Evolutionary conservation across 2,888 invertebrate genomes (phyloP).

Genomic region (Tinea trinotella): DNA sequence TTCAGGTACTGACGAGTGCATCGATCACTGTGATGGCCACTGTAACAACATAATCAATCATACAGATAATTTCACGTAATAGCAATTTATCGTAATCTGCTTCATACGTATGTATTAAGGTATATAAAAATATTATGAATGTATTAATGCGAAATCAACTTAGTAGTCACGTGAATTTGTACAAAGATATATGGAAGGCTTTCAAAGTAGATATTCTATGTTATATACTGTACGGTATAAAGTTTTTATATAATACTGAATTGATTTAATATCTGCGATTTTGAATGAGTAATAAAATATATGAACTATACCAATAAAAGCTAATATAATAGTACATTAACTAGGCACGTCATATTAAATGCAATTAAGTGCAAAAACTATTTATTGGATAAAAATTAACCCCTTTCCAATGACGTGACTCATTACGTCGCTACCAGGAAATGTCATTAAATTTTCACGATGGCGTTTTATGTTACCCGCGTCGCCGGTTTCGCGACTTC

Average conservation of each 20-base stretch:
- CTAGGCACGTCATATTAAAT: conserved; percentile 29
- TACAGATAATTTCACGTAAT: conserved; percentile 10
- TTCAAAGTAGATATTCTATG: too few relatives aligned
- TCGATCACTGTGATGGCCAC: conserved; percentile 10
- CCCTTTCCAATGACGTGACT: conserved; percentile 64
- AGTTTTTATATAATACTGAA: too few relatives aligned
- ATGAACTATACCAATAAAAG: too few relatives aligned
- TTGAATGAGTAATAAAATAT: too few relatives aligned
- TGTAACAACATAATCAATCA: conserved; percentile 15
- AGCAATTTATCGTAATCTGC: conserved; percentile 15
- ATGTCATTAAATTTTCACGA: conserved; percentile 70
- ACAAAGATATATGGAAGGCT: too few relatives aligned
- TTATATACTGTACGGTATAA: too few relatives aligned
- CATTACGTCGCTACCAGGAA: conserved; percentile 66
- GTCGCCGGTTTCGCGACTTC: conserved; percentile 60
- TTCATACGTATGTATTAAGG: background rate
- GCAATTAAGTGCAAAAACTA: conserved; percentile 28
- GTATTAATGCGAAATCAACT: background rate
- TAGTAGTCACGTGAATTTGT: background rate
- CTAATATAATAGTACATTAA: too few relatives aligned
- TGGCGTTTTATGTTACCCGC: conserved; percentile 64
- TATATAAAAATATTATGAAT: background rate
- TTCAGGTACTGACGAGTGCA: background rate
- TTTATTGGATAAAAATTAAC: conserved; percentile 59
- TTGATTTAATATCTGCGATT: too few relatives aligned